Base-by-base conservation (phyloP, 2,113 vertebrate genomes). In the Numida meleagris region DNA sequence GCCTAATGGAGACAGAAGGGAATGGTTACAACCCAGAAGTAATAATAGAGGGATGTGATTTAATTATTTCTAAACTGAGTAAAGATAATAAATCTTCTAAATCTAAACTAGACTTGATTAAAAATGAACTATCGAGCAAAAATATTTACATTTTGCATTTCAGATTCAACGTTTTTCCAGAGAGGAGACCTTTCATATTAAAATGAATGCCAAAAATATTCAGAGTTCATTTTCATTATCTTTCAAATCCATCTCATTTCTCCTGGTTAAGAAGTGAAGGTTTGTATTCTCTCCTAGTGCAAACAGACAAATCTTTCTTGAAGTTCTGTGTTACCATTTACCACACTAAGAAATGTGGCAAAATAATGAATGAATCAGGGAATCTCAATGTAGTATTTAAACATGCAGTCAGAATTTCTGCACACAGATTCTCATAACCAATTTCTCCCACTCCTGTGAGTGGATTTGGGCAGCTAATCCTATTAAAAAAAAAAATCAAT, bases 51-150 rank as follows among this genome's bases (percentile, higher is more conserved):
- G 29, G 34, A 59, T 94, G 77, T 85, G 71, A 96, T 86, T 94
- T 97, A 96, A 95, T 95, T 95, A 95, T 95, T 93, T 95, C 82
- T 91, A 89, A 94, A 96, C 50, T 29, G 34, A 86, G 24, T 57
- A 85, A 95, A 94, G 77, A 53, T 40, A 93, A 90, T 95, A 87
- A 87, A 93, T 95, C 84, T 93, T 88, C 73, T 77, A 91, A 90
- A 95, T 65, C 59, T 76, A 82, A 95, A 93, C 43, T 86, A 87
- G 82, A 82, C 40, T 55, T 96, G 66, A 96, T 96, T 95, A 85
- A 94, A 95, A 84, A 88, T 94, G 38, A 96, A 86, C 46, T 59
- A 71, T 23, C 0, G 0, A 92, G 45, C 5, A 58, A 94, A 93
- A 75, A 5, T 3, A 66, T 6, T 76, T 61, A 43, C 73, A 79